Evolutionary conservation across 2,113 vertebrate species (phyloP), one percentile per base, ranked within the genome.

Genomic region (Lonchura striata): DNA sequence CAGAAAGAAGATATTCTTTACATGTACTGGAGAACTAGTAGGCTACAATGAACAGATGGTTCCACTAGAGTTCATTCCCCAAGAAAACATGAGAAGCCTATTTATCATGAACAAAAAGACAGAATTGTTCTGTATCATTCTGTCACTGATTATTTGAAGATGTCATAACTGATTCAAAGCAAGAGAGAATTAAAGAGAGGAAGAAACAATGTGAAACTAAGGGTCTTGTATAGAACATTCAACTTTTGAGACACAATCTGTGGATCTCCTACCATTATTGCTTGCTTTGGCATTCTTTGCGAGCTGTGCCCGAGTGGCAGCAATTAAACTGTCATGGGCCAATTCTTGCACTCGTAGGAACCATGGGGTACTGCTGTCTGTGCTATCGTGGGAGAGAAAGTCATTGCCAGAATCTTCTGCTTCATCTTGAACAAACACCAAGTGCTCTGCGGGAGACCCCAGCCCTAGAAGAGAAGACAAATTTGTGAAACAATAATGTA

Each of bases 291-390:
- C 99, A 88, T 98, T 99, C 95, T 99, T 99, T 23, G 99, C 99
- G 5, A 99, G 97, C 76, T 99, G 99, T 22, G 99, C 99, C 16
- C 99, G 98, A 41, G 99, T 99, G 95, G 99, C 99, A 56, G 99
- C 99, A 31, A 99, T 99, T 92, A 99, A 98, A 97, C 99, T 99
- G 98, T 99, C 99, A 39, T 99, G 99, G 47, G 99, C 99, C 97
- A 99, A 94, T 95, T 99, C 99, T 90, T 99, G 99, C 31, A 99
- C 99, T 83, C 99, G 98, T 76, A 99, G 98, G 87, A 99, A 99
- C 99, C 99, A 99, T 5, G 99, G 99, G 35, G 99, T 98, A 63
- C 98, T 99, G 96, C 99, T 99, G 63, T 99, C 99, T 13, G 98
- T 97, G 49, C 98, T 98, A 64, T 99, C 99, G 75, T 97, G 98